Percentiles rank a stretch among this genome's conserved stretches.
phyloP scores from a whole-genome alignment of 2,888 invertebrate genomes.

The Lasioglossum leucozonium region DNA sequence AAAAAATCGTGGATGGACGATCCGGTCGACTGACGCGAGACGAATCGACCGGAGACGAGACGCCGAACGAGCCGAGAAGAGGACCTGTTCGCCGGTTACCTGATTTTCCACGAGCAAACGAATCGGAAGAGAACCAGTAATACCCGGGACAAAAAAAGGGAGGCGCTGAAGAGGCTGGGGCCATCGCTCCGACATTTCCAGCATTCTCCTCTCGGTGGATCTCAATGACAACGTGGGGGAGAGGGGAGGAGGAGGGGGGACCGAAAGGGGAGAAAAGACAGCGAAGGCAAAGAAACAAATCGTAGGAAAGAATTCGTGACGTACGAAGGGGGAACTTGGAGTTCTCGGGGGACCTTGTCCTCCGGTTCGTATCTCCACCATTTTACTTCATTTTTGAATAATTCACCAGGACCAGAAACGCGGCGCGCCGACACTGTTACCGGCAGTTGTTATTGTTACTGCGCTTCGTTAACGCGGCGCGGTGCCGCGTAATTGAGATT shows the following conservation, averaged over 20 bases:
- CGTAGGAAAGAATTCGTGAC: slow-evolving; percentile 48
- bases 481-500: background rate
- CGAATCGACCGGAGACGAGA: background rate
- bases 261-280: background rate
- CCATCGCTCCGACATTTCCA: slow-evolving; percentile 26
- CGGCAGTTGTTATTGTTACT: background rate
- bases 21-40: background rate
- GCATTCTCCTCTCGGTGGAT: slow-evolving; percentile 10
- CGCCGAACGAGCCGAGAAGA: background rate
- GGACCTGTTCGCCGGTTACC: slow-evolving; percentile 24
- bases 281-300: slow-evolving; percentile 48
- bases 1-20: background rate
- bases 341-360: background rate
- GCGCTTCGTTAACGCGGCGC: background rate
- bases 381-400: background rate
- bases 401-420: background rate
- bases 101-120: slow-evolving; percentile 24
- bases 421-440: background rate
- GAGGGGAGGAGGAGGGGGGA: background rate
- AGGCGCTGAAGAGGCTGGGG: slow-evolving; percentile 6
- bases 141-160: slow-evolving; percentile 24
- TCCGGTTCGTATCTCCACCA: background rate
- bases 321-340: background rate
- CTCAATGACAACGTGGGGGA: background rate
- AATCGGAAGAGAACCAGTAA: slow-evolving; percentile 24